Base-by-base conservation (phyloP, 2,797 vertebrate genomes). In the Limnodromus scolopaceus region DNA sequence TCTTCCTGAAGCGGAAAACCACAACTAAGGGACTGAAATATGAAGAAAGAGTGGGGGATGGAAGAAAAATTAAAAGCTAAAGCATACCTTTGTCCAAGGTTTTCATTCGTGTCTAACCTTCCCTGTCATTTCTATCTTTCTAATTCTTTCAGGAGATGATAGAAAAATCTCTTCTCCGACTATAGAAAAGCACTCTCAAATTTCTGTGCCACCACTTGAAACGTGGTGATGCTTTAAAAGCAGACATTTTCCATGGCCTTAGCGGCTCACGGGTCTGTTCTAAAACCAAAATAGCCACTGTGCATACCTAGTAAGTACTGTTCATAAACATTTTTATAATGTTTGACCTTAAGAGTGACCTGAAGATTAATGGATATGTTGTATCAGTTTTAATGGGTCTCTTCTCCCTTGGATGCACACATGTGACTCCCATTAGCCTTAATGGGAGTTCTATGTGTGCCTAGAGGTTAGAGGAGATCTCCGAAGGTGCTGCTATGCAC, bases 321-420 rank as follows among this genome's bases (percentile, higher is more conserved):
- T 94, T 97, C 92, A 92, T 97, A 96, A 97, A 96, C 91, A 97
- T 92, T 96, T 97, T 97, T 95, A 89, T 92, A 97, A 92, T 93
- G 91, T 93, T 96, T 97, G 94, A 97, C 96, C 93, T 95, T 92
- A 94, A 88, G 75, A 92, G 64, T 93, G 95, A 97, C 95, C 94
- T 71, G 93, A 96, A 92, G 94, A 97, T 96, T 96, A 96, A 96
- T 94, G 94, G 90, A 90, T 95, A 78, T 85, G 92, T 94, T 96
- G 90, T 96, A 90, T 92, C 83, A 36, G 61, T 94, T 95, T 96
- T 97, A 97, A 97, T 97, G 96, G 93, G 74, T 68, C 94, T 91
- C 76, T 96, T 97, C 77, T 85, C 77, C 72, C 82, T 94, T 95
- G 93, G 92, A 93, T 97, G 89, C 90, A 78, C 89, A 92, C 89